Evolutionary conservation across 2,888 invertebrate species (phyloP).

Genomic region (Chromoteleia sp.): DNA sequence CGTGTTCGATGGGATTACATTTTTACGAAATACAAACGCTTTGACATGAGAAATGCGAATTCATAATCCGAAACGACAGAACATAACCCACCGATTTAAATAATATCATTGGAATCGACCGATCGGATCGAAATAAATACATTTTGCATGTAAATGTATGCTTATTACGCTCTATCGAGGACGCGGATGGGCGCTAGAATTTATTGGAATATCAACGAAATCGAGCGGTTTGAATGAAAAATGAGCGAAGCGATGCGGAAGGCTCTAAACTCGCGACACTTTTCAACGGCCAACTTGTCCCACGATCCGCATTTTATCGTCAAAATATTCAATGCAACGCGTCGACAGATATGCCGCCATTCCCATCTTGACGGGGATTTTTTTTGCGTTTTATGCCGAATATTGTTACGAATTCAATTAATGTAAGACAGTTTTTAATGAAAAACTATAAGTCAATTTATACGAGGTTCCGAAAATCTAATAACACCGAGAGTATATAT

Average conservation of each 20-base stretch:
- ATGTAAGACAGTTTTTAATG: background rate
- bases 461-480: too few species aligned
- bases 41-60: slow-evolving; percentile 48
- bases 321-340: slow-evolving; percentile 58
- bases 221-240: slow-evolving; percentile 79
- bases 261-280: slow-evolving; percentile 76
- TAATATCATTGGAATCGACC: slow-evolving; percentile 57
- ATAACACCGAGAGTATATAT: too few species aligned
- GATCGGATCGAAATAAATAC: slow-evolving; percentile 64
- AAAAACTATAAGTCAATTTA: too few species aligned
- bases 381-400: slow-evolving; percentile 7
- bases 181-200: slow-evolving; percentile 74
- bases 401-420: slow-evolving; percentile 5
- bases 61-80: slow-evolving; percentile 52
- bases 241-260: slow-evolving; percentile 80
- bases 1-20: background rate
- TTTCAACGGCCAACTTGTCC: slow-evolving; percentile 62
- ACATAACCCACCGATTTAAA: slow-evolving; percentile 58
- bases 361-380: slow-evolving; percentile 18
- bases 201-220: slow-evolving; percentile 74
- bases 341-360: slow-evolving; percentile 9
- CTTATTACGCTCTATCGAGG: slow-evolving; percentile 69
- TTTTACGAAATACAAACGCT: slow-evolving; percentile 12
- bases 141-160: slow-evolving; percentile 79
- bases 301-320: slow-evolving; percentile 56